Conservation (phyloP, 2,888 invertebrate species). For the Eudemis profundana region DNA sequence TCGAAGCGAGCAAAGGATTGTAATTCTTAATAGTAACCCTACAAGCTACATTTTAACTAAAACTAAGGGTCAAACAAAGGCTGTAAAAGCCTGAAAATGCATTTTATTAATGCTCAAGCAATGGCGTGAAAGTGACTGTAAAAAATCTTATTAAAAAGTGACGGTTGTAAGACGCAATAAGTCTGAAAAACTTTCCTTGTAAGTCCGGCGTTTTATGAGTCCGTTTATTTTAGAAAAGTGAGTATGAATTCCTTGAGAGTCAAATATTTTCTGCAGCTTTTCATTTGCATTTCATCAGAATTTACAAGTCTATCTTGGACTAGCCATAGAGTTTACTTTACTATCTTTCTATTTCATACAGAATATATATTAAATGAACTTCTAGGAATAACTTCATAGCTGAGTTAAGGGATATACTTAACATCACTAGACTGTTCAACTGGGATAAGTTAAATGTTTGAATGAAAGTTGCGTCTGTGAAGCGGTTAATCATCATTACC, state of each 20-base stretch:
- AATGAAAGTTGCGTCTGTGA: background rate
- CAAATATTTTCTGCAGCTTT: background rate
- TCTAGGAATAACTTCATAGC: background rate
- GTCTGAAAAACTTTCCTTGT: conserved; percentile 23
- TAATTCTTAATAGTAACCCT: background rate
- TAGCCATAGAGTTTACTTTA: background rate
- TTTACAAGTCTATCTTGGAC: conserved; percentile 13
- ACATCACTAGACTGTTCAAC: background rate
- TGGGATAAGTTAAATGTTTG: background rate
- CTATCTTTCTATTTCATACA: background rate
- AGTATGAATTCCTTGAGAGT: background rate
- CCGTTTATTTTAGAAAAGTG: conserved; percentile 27
- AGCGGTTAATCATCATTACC: background rate
- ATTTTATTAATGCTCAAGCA: conserved; percentile 20
- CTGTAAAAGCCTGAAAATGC: conserved; percentile 8
- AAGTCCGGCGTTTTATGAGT: conserved; percentile 21
- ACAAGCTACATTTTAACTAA: background rate
- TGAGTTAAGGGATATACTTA: background rate
- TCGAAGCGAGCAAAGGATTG: background rate
- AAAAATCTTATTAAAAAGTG: conserved; percentile 31
- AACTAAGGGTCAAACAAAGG: background rate
- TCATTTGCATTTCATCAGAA: conserved; percentile 1
- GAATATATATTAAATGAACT: background rate
- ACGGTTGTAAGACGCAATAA: conserved; percentile 15
- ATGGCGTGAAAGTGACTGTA: conserved; percentile 11